Evolutionary conservation across 2,888 invertebrate species (phyloP), one percentile per base, ranked within the genome.

Genomic region (Drosophila ustulata): DNA sequence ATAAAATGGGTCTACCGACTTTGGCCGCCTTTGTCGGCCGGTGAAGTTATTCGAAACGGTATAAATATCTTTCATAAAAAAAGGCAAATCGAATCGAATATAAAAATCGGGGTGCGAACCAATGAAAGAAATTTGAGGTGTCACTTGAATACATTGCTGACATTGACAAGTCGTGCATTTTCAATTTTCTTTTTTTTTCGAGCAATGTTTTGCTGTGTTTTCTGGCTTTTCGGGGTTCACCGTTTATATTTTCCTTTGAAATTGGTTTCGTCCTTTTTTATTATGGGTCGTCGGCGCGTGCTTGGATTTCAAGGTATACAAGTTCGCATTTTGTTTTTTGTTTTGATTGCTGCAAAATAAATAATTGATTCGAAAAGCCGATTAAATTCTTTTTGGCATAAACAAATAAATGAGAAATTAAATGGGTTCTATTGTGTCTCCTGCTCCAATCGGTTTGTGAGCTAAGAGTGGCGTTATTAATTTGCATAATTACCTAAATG

Each of bases 401-500:
- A 74, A 71, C 62, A 65, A 43, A 75, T 49, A 45, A 59, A 67
- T 49, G 32, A 64, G 28, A 56, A 66, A 64, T 64, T 39, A 62
- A 66, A 51, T 46, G 23, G 30, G 26, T 13, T 47, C 34, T 13
- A 11, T 72, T 46, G 18, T 58, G 37, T 23, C 6, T 32, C 32
- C 32, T 6, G 4, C 32, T 6, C 28, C 4, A 28, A 1, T 18
- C 18, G 18, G 18, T 18, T 18, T 18, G 18, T 28, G 28, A 28
- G 28, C 30, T 25, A 25, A 67, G 45, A 63, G 25, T 32, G 55
- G 28, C 34, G 25, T 26, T 37, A 47, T 83, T 76, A 78, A 83
- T 83, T 83, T 74, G 74, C 83, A 86, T 86, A 83, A 83, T 83
- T 78, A 80, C 68, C 71, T 63, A 77, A 83, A 86, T 75, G 81